Base-by-base conservation (phyloP, 2,113 vertebrate genomes). In the Mungos mungo region DNA sequence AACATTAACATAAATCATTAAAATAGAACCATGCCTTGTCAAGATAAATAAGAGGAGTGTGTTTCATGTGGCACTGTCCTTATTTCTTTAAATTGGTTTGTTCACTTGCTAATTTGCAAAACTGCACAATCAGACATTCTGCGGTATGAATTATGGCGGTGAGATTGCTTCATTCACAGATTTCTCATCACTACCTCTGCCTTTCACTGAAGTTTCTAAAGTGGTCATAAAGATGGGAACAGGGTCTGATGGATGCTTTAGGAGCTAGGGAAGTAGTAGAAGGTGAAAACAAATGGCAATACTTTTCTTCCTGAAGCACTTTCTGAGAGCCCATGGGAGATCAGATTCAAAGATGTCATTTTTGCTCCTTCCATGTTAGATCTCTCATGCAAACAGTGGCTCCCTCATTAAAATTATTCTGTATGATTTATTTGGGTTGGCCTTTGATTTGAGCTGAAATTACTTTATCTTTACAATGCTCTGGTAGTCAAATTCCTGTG, bases 1-100 rank as follows among this genome's bases (percentile, higher is more conserved):
- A 98, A 96, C 82, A 95, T 98, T 97, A 97, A 88, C 96, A 97
- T 96, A 97, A 97, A 95, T 98, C 96, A 95, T 97, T 95, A 97
- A 97, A 97, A 97, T 95, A 84, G 92, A 97, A 97, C 92, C 95
- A 95, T 95, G 95, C 95, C 79, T 83, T 88, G 89, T 98, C 92
- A 95, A 96, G 96, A 97, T 97, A 97, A 95, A 97, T 96, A 77
- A 93, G 63, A 96, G 65, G 86, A 84, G 79, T 69, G 25, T 95
- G 89, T 90, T 98, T 98, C 86, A 97, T 93, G 97, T 96, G 97
- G 97, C 88, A 97, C 87, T 38, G 63, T 96, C 82, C 74, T 97
- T 90, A 96, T 95, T 97, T 96, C 80, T 96, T 96, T 91, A 96
- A 97, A 96, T 95, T 96, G 86, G 79, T 89, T 96, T 81, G 57